A percentile compares a stretch with the other conserved stretches of the same genome.
Evolutionary conservation across 2,113 vertebrate species (phyloP).

Genomic region (Alaudala cheleensis): DNA sequence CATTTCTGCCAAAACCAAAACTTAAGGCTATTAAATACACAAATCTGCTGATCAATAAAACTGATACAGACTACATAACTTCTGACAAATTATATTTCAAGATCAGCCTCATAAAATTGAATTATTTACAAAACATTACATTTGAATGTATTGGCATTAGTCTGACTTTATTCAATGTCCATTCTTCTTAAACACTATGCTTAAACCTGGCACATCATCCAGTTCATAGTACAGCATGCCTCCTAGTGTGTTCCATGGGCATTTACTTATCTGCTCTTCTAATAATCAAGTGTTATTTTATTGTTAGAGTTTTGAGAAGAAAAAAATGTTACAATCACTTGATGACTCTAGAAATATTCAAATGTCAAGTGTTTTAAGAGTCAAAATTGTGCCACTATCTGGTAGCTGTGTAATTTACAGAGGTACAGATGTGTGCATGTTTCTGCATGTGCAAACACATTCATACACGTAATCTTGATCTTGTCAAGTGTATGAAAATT

Average conservation of each 20-base stretch:
- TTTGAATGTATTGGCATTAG: not conserved
- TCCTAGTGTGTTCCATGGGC: not conserved
- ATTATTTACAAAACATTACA: not conserved
- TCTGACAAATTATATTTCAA: not conserved
- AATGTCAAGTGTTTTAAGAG: not conserved
- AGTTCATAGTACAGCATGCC: not conserved
- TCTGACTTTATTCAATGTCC: not conserved
- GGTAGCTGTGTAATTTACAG: not conserved
- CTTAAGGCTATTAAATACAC: not conserved
- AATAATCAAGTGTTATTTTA: not conserved
- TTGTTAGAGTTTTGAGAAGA: not conserved
- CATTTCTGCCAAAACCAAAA: not conserved
- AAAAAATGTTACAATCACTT: not conserved
- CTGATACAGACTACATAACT: not conserved
- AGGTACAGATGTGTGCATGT: rapidly evolving
- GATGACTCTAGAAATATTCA: not conserved
- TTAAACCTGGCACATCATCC: not conserved
- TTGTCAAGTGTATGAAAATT: not conserved
- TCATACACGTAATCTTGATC: not conserved
- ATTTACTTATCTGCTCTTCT: not conserved
- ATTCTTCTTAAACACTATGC: not conserved
- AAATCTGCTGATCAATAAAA: not conserved
- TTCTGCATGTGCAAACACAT: not conserved
- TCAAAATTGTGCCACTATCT: not conserved
- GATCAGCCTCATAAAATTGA: not conserved